These are phyloP conservation scores for Sylvietta virens DNA, from an alignment of 2,113 vertebrate species.

Conservation along the genomic window DNA sequence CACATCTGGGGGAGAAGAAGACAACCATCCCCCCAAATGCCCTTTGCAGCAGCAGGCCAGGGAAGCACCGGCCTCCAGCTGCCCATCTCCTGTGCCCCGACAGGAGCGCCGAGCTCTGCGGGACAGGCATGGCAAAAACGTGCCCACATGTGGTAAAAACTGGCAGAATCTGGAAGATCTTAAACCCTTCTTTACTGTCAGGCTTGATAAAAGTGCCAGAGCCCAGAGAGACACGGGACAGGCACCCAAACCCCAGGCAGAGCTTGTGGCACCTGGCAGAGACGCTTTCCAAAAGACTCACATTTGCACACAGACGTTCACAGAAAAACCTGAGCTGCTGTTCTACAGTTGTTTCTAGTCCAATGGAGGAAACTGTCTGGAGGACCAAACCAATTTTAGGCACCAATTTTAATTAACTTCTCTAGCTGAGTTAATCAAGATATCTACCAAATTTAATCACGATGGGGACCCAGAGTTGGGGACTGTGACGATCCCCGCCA, in stretches of 20 bases:
- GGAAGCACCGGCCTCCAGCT: accelerated
- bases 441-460: slow-evolving; percentile 17
- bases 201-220: accelerated
- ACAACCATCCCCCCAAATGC: accelerated
- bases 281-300: accelerated
- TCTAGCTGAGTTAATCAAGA: slow-evolving; percentile 51
- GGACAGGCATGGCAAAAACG: background rate
- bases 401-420: slow-evolving; percentile 51
- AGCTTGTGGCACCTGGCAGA: accelerated
- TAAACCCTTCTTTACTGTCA: accelerated
- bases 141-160: accelerated
- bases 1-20: background rate
- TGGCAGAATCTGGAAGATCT: background rate
- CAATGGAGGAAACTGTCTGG: background rate
- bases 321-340: background rate
- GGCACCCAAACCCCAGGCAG: accelerated
- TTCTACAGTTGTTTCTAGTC: background rate
- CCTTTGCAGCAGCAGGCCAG: background rate
- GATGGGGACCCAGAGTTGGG: background rate
- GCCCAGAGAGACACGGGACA: accelerated
- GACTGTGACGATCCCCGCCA: background rate
- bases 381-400: slow-evolving; percentile 31
- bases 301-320: background rate
- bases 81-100: background rate
- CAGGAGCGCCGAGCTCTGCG: background rate